Percentiles rank a stretch among this genome's conserved stretches.
These are phyloP conservation scores for Reticulitermes speratus DNA, from an alignment of 1,140 invertebrate genomes.

Conservation along the genomic window DNA sequence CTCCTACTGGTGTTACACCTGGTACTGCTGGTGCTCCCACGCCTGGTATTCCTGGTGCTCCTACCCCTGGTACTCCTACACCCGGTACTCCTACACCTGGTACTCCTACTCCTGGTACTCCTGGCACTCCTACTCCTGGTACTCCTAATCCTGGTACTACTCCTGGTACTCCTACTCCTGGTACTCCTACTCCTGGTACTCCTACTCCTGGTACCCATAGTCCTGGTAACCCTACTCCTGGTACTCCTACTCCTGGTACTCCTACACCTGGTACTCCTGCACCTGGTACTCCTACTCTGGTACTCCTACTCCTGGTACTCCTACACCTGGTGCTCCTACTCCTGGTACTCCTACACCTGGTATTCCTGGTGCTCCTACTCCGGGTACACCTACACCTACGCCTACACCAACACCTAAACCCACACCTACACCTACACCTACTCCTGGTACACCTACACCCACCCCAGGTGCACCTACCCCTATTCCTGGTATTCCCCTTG, in stretches of 20 bases:
- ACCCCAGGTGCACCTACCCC: slow-evolving; percentile 26
- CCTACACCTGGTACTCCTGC: slow-evolving; percentile 32
- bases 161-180: slow-evolving; percentile 25
- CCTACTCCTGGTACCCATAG: slow-evolving; percentile 28
- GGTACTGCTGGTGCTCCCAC: slow-evolving; percentile 9
- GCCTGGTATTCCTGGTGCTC: slow-evolving; percentile 17
- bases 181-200: slow-evolving; percentile 35
- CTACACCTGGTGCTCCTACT: slow-evolving; percentile 32
- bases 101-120: neutral
- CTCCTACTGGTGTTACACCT: neutral
- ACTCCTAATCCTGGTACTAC: slow-evolving; percentile 29
- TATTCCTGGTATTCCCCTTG: slow-evolving; percentile 30
- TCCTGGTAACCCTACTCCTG: slow-evolving; percentile 33
- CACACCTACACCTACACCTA: slow-evolving; percentile 23
- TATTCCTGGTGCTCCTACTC: slow-evolving; percentile 32
- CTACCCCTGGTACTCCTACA: slow-evolving; percentile 27
- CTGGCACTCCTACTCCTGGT: slow-evolving; percentile 29
- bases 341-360: slow-evolving; percentile 32
- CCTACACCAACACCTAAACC: slow-evolving; percentile 28
- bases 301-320: slow-evolving; percentile 29
- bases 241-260: slow-evolving; percentile 23
- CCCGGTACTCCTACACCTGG: neutral
- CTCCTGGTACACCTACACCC: neutral
- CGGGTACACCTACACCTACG: slow-evolving; percentile 11
- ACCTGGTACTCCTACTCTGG: neutral